A percentile compares a stretch with the other conserved stretches of the same genome.
Conservation (phyloP, 2,113 vertebrate species). For the Brachyistius frenatus region DNA sequence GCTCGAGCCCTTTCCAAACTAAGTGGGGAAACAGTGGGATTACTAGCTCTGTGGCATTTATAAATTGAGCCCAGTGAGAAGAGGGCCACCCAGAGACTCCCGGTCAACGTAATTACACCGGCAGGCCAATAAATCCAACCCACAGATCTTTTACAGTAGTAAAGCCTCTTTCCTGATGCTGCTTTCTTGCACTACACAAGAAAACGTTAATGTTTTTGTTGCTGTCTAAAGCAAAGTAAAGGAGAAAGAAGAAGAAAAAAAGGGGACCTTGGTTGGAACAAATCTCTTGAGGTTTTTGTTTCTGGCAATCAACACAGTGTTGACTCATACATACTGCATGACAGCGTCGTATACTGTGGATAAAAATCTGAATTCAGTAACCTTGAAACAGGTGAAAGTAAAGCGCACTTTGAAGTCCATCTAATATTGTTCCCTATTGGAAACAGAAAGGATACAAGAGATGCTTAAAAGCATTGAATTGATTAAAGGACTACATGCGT, state of each 20-base stretch:
- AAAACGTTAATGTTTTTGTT: conserved; percentile 64
- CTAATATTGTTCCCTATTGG: conserved; percentile 22
- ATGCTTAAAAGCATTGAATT: conserved; percentile 51
- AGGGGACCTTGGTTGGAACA: conserved; percentile 42
- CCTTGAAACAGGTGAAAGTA: conserved; percentile 41
- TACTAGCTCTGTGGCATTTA: conserved; percentile 81
- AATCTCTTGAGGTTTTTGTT: conserved; percentile 55
- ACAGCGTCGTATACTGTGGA: conserved; percentile 24
- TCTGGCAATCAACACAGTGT: conserved; percentile 23
- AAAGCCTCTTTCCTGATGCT: conserved; percentile 53
- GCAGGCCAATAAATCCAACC: conserved; percentile 76
- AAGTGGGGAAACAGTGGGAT: conserved; percentile 79
- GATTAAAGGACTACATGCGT: conserved; percentile 21
- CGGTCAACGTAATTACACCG: conserved; percentile 78
- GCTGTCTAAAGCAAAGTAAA: conserved; percentile 19
- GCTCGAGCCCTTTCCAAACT: conserved; percentile 70
- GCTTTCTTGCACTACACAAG: conserved; percentile 38
- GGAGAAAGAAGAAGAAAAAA: not conserved
- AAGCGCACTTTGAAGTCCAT: conserved; percentile 16
- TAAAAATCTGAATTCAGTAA: conserved; percentile 44
- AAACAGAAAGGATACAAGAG: conserved; percentile 26
- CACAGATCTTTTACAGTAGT: conserved; percentile 65
- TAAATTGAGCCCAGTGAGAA: conserved; percentile 78
- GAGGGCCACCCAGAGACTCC: conserved; percentile 71
- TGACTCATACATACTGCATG: conserved; percentile 30